Base-by-base conservation (phyloP, 2,888 invertebrate species). In the Gortyna flavago region DNA sequence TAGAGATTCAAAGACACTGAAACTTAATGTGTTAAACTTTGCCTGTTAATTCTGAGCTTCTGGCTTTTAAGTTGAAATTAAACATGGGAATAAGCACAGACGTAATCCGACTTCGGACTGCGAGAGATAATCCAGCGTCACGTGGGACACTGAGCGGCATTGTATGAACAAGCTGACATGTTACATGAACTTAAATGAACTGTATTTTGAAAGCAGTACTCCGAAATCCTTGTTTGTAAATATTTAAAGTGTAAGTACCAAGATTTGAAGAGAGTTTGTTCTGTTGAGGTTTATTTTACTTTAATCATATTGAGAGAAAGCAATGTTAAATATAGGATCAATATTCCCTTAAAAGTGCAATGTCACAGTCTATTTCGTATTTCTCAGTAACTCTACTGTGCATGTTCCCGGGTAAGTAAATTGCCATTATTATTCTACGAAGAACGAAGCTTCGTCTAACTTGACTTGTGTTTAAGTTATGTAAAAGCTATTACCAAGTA, bases 21-120 rank as follows among this genome's bases (percentile, higher is more conserved):
- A 77, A 76, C 73, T 77, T 75, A 48, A 72, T 84, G 80, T 80
- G 80, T 83, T 79, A 66, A 83, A 85, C 81, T 87, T 80, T 48
- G 44, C 57, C 68, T 62, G 76, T 85, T 81, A 79, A 85, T 76
- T 69, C 48, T 75, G 54, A 75, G 79, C 78, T 78, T 71, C 62
- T 84, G 77, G 78, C 71, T 70, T 79, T 73, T 72, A 71, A 82
- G 72, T 74, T 77, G 71, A 81, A 72, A 80, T 81, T 77, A 75
- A 83, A 81, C 77, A 80, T 81, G 59, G 72, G 72, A 76, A 82
- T 80, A 73, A 77, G 72, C 65, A 65, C 62, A 67, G 51, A 48
- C 44, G 41, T 83, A 76, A 83, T 76, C 77, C 61, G 32, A 78
- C 84, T 54, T 76, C 18, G 75, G 71, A 64, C 75, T 66, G 48